Base-by-base conservation (phyloP, 2,113 vertebrate genomes). In the Silurus meridionalis region DNA sequence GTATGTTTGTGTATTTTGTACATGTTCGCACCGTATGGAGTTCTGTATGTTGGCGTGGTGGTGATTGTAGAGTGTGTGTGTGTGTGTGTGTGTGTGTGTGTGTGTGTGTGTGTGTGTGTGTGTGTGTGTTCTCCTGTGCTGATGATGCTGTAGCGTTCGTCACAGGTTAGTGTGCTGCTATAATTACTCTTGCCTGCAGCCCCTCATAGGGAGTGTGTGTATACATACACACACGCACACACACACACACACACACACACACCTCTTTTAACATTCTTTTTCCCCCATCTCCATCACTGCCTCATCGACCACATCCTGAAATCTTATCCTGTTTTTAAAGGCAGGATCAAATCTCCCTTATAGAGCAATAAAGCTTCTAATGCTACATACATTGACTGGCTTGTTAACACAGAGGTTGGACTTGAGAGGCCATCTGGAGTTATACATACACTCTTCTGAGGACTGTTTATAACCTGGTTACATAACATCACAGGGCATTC, bases 171-270 rank as follows among this genome's bases (percentile, higher is more conserved):
- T 84, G 89, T 86, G 91, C 82, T 91, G 91, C 94, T 94, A 94
- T 94, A 94, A 95, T 93, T 94, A 94, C 90, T 90, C 87, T 90
- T 85, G 92, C 94, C 94, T 92, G 91, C 91, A 93, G 94, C 91
- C 37, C 88, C 91, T 93, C 94, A 93, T 94, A 94, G 92, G 90
- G 88, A 94, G 90, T 90, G 88, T 89, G 93, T 95, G 93, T 94
- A 93, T 90, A 92, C 93, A 94, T 93, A 95, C 89, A 91, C 94
- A 37, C 37, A 37, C 37, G 2, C 37, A 37, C 37, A 37, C 37
- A 37, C 37, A 37, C 37, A 37, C 37, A 19, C 71, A 8, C 52
- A 37, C 11, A 37, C 28, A 37, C 37, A 37, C 37, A 37, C 37
- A 37, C 37, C 37, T 37, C 37, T 37, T 37, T 37, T 37, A 2